Base-by-base conservation (phyloP, 1,140 invertebrate species). In the Gryllus bimaculatus region DNA sequence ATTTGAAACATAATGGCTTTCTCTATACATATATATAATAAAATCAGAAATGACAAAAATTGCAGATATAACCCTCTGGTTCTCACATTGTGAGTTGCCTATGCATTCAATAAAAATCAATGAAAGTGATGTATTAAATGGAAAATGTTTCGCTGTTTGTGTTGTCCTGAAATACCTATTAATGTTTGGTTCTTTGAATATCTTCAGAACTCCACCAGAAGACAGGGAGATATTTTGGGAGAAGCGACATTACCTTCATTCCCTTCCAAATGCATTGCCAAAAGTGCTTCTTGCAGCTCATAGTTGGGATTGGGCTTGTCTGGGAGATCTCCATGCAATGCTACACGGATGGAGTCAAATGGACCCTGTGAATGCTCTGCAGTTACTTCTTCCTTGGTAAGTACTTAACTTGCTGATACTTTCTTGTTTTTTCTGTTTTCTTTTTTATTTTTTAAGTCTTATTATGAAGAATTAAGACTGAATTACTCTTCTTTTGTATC, bases 371-470 rank as follows among this genome's bases (percentile, higher is more conserved):
- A 93, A 97, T 87, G 94, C 97, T 8, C 88, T 99, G 82, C 95
- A 98, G 85, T 88, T 99, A 75, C 88, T 99, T 73, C 86, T 98
- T 74, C 96, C 97, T 48, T 94, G 95, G 92, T 98, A 90, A 88
- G 85, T 85, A 20, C 47, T 80, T 75, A 21, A 66, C 54, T 13
- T 66, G 26, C 26, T 39, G 5, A 39, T 39, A 5, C 26, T 39
- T 39, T 39, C 1, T 39, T 39, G 1, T 39, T 39, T 39, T 39
- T 39, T 39, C 26, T 39, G 1, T 39, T 39, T 76, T 80, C 80
- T 54, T 73, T 74, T 75, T 78, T n/a, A 21, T 18, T 48, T 81
- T 66, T 78, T 15, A n/a, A 78, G 47, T 49, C 8, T 81, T 81
- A 66, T 21, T 10, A 77, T 81, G 8, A 20, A 81, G 47, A 18